Evolutionary conservation across 1,140 invertebrate genomes (phyloP).

Genomic region (Stratiolaelaps scimitus): DNA sequence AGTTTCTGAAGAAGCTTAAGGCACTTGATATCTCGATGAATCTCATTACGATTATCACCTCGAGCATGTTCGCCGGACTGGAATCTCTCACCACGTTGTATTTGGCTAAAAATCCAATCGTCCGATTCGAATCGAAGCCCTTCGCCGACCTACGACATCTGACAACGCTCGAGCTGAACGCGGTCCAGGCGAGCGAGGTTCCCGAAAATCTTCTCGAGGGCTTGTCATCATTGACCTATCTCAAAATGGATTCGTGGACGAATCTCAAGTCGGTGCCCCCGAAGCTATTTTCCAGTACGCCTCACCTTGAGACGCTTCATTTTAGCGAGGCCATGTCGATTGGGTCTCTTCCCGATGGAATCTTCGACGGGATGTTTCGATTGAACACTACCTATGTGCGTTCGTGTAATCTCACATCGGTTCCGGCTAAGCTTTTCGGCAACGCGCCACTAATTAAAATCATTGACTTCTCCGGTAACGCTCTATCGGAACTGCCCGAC

Average conservation of each 20-base stretch:
- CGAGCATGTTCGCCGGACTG: constrained; percentile 14
- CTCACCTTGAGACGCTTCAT: not conserved
- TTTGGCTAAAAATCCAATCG: constrained; percentile 31
- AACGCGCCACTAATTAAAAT: constrained; percentile 25
- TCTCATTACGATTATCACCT: not conserved
- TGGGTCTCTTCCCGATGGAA: not conserved
- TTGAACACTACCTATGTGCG: constrained; percentile 1
- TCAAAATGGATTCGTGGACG: constrained; percentile 17
- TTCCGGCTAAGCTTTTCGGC: constrained; percentile 4
- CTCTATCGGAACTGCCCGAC: constrained; percentile 31
- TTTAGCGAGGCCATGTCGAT: constrained; percentile 2
- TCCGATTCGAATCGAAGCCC: constrained; percentile 29
- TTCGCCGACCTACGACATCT: constrained; percentile 34
- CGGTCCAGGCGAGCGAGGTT: constrained; percentile 34
- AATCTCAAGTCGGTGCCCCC: not conserved
- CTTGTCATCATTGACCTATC: not conserved
- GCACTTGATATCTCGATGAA: constrained; percentile 14
- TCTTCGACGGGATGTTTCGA: not conserved
- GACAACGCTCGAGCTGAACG: constrained; percentile 34
- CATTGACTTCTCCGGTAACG: constrained; percentile 36
- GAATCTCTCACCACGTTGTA: constrained; percentile 31
- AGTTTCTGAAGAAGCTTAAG: not conserved
- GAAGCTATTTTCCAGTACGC: not conserved
- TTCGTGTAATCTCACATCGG: constrained; percentile 1
- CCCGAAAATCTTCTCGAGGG: constrained; percentile 31